Evolutionary conservation across 1,140 invertebrate species (phyloP).

Genomic region (Pissodes strobi): DNA sequence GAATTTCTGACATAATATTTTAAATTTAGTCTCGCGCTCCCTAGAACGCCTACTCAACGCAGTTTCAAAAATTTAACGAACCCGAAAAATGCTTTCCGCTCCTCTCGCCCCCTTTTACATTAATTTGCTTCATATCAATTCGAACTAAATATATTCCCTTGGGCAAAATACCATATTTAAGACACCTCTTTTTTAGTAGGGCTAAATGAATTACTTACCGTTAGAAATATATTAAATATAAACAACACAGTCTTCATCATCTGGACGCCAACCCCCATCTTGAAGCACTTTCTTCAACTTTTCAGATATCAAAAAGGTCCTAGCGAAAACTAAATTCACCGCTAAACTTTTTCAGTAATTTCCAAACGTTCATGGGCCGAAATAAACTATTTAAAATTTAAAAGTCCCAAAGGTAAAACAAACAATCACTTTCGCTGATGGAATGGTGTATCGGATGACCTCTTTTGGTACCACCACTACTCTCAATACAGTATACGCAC

Average conservation of each 20-base stretch:
- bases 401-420: slow-evolving; percentile 12
- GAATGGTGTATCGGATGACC: slow-evolving; percentile 16
- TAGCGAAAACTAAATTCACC: not conserved
- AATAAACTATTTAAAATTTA: slow-evolving; percentile 20
- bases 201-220: slow-evolving; percentile 61
- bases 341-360: not conserved
- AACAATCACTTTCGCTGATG: slow-evolving; percentile 11
- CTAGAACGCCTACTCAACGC: no score
- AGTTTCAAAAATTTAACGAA: no score
- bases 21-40: no score
- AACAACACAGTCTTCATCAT: slow-evolving; percentile 29
- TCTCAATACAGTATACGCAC: not conserved
- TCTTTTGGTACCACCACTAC: slow-evolving; percentile 25
- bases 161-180: no score
- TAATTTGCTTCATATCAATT: no score
- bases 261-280: slow-evolving; percentile 23
- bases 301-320: not conserved
- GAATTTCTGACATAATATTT: no score
- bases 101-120: no score
- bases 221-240: slow-evolving; percentile 71
- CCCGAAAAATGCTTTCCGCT: no score
- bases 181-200: no score
- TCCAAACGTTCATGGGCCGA: not conserved
- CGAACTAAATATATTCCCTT: no score
- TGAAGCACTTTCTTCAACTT: slow-evolving; percentile 1